phyloP scores from a whole-genome alignment of 2,888 invertebrate genomes.

The Papilio demoleus region DNA sequence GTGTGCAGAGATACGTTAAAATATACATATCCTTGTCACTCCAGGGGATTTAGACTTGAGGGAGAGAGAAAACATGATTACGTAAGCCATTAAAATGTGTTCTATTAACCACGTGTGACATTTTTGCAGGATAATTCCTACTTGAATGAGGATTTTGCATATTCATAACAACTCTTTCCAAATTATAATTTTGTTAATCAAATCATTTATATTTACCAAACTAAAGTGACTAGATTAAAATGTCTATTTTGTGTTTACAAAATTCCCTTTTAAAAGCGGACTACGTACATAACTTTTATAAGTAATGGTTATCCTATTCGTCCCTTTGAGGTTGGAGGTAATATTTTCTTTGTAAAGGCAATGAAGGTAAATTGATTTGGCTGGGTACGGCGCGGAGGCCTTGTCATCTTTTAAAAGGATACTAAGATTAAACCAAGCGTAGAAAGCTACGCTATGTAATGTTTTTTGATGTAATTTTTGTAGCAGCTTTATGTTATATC shows the following conservation, averaged over 20 bases:
- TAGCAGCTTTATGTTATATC: not conserved
- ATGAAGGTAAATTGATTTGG: conserved; percentile 64
- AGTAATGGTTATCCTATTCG: conserved; percentile 17
- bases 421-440: conserved; percentile 55
- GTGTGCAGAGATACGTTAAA: conserved; percentile 2
- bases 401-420: conserved; percentile 52
- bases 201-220: conserved; percentile 3
- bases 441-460: conserved; percentile 47
- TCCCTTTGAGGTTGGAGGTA: conserved; percentile 46
- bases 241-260: not conserved
- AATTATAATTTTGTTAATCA: not conserved
- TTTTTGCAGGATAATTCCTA: not conserved
- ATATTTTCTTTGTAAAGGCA: conserved; percentile 57
- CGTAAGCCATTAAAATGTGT: conserved; percentile 8
- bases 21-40: conserved; percentile 25
- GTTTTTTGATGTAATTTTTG: conserved; percentile 10
- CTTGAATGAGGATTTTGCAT: not conserved
- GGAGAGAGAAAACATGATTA: conserved; percentile 12
- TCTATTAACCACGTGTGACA: not conserved
- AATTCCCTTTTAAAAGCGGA: not conserved
- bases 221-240: not conserved
- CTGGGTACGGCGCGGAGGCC: conserved; percentile 51
- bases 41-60: not conserved
- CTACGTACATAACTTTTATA: not conserved
- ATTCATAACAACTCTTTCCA: not conserved